Conservation (phyloP, 2,888 invertebrate genomes). For the Hydroisotoma schaefferi region DNA sequence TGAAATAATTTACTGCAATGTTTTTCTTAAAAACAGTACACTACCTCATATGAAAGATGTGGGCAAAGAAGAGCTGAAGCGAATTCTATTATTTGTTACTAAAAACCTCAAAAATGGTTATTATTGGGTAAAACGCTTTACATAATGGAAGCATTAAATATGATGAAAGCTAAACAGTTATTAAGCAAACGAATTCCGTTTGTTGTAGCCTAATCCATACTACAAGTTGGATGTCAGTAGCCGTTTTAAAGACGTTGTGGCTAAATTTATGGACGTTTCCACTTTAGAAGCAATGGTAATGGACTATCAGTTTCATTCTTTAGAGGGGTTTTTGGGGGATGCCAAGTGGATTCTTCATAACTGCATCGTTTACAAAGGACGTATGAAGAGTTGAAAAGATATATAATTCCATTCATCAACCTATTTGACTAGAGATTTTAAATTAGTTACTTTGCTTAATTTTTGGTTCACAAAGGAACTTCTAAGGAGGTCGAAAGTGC, state of each 20-base stretch:
- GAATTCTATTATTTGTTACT: neutral
- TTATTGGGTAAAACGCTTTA: slow-evolving; percentile 8
- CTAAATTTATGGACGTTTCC: slow-evolving; percentile 79
- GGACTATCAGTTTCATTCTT: slow-evolving; percentile 72
- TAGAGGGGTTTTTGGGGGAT: slow-evolving; percentile 84
- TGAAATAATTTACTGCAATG: neutral
- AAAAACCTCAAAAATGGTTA: slow-evolving; percentile 11
- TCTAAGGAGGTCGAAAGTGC: slow-evolving; percentile 61
- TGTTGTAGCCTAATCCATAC: slow-evolving; percentile 16
- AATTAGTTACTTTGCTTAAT: slow-evolving; percentile 1
- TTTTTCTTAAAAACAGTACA: neutral
- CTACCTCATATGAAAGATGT: slow-evolving; percentile 6
- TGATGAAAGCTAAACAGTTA: neutral
- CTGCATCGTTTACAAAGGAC: slow-evolving; percentile 81
- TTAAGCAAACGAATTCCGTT: neutral
- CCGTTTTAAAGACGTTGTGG: slow-evolving; percentile 72
- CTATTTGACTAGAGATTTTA: neutral
- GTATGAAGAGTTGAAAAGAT: slow-evolving; percentile 58
- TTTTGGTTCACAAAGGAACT: slow-evolving; percentile 12
- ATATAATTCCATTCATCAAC: too few relatives aligned
- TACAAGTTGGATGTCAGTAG: slow-evolving; percentile 12
- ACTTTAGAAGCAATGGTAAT: slow-evolving; percentile 71
- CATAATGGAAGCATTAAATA: too few relatives aligned
- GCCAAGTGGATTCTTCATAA: slow-evolving; percentile 92
- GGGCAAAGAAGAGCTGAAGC: neutral